Evolutionary conservation across 2,113 vertebrate species (phyloP).

Genomic region (Xyrauchen texanus): DNA sequence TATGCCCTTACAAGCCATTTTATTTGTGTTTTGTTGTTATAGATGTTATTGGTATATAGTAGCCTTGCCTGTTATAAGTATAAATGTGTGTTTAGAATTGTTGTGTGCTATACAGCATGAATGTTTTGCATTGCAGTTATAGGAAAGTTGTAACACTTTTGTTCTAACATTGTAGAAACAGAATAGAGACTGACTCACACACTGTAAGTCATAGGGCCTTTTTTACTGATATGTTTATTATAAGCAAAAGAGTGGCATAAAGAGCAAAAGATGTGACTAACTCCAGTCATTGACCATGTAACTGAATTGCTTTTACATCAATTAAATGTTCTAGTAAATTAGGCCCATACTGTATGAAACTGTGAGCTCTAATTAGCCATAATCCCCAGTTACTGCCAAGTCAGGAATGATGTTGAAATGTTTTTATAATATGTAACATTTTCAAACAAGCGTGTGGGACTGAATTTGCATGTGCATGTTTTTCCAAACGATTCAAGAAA

Average conservation of each 20-base stretch:
- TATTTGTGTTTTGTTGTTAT: conserved; percentile 81
- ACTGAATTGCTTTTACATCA: conserved; percentile 23
- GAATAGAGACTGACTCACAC: too few relatives aligned
- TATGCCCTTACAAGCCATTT: conserved; percentile 90
- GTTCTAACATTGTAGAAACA: conserved; percentile 10
- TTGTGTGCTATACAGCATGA: conserved; percentile 74
- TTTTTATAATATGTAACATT: conserved; percentile 60
- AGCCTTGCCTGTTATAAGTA: conserved; percentile 74
- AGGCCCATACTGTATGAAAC: conserved; percentile 63
- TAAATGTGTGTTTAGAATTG: conserved; percentile 79
- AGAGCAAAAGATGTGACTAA: background rate
- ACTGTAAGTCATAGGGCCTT: too few relatives aligned
- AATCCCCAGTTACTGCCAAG: conserved; percentile 64
- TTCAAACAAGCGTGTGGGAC: conserved; percentile 68
- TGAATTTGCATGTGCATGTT: conserved; percentile 90
- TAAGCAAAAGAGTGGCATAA: conserved; percentile 39
- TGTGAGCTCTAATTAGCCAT: conserved; percentile 83
- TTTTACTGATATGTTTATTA: background rate
- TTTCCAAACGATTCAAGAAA: conserved; percentile 70
- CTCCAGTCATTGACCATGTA: conserved; percentile 6
- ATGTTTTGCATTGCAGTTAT: conserved; percentile 79
- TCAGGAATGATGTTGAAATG: conserved; percentile 70
- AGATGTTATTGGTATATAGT: conserved; percentile 88
- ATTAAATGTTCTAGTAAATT: conserved; percentile 15
- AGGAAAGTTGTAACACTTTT: conserved; percentile 50